phyloP scores from a whole-genome alignment of 2,113 vertebrate species.

The Melanerpes aurifrons region DNA sequence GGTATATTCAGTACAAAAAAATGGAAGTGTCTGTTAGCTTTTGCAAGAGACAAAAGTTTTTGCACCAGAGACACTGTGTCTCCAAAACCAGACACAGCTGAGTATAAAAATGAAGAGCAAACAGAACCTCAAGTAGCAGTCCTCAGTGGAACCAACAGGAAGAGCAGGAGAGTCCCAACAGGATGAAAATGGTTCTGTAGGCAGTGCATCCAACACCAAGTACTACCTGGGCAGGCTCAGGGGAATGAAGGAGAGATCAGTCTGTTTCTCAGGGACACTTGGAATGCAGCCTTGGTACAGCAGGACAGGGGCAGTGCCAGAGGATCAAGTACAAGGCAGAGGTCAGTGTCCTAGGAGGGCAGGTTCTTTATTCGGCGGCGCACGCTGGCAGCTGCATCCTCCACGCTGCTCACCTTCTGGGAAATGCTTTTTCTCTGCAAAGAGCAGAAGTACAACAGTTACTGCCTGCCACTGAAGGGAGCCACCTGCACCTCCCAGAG shows the following conservation, averaged over 20 bases:
- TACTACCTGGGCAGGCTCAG: neutral
- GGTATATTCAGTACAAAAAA: neutral
- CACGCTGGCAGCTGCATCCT: slow-evolving; percentile 70
- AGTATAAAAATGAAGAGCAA: neutral
- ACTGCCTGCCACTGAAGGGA: neutral
- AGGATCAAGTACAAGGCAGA: rapidly evolving
- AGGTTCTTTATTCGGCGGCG: slow-evolving; percentile 76
- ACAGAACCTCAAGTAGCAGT: neutral
- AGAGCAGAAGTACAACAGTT: neutral
- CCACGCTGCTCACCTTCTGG: slow-evolving; percentile 71
- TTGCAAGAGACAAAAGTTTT: neutral
- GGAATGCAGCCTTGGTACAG: neutral
- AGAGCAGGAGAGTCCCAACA: no score
- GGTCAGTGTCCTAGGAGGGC: neutral
- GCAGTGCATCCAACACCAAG: neutral
- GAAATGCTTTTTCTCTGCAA: slow-evolving; percentile 79
- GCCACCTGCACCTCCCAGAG: rapidly evolving
- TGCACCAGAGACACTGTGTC: neutral
- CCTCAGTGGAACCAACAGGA: neutral
- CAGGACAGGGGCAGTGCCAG: neutral
- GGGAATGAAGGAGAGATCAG: neutral
- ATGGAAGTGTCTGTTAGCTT: neutral
- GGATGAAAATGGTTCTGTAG: neutral
- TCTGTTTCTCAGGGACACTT: neutral
- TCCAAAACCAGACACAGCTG: neutral